phyloP scores from a whole-genome alignment of 2,888 invertebrate genomes.

The Synergus japonicus region DNA sequence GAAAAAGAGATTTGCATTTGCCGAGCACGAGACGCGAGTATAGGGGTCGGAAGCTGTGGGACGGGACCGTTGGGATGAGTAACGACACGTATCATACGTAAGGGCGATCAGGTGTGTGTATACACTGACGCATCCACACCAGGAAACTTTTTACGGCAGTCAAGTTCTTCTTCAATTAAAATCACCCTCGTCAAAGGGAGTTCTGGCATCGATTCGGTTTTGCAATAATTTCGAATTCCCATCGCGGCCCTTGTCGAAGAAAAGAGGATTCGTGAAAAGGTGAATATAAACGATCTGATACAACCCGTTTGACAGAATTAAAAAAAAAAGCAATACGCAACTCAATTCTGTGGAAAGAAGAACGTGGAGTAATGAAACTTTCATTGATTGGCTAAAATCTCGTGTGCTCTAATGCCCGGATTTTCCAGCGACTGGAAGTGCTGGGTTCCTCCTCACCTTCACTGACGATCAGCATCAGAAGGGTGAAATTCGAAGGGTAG shows the following conservation, averaged over 20 bases:
- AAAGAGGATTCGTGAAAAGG: slow-evolving; percentile 12
- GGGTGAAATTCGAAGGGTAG: slow-evolving; percentile 71
- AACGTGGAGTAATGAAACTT: slow-evolving; percentile 72
- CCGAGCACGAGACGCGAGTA: slow-evolving; percentile 59
- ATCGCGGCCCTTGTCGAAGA: slow-evolving; percentile 14
- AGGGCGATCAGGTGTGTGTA: slow-evolving; percentile 61
- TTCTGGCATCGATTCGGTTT: slow-evolving; percentile 44
- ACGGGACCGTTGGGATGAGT: slow-evolving; percentile 61
- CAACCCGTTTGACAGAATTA: background rate
- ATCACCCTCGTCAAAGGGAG: slow-evolving; percentile 50
- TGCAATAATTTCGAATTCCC: slow-evolving; percentile 37
- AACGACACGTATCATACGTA: slow-evolving; percentile 71
- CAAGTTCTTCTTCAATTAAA: slow-evolving; percentile 58
- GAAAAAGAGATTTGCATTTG: slow-evolving; percentile 74
- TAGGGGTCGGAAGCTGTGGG: slow-evolving; percentile 52
- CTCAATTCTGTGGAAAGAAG: slow-evolving; percentile 18
- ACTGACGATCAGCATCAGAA: slow-evolving; percentile 67
- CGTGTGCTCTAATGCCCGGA: slow-evolving; percentile 69
- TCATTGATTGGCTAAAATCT: slow-evolving; percentile 77
- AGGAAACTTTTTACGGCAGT: slow-evolving; percentile 50
- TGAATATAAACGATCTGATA: slow-evolving; percentile 45
- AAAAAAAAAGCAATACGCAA: background rate
- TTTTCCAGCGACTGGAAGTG: slow-evolving; percentile 52
- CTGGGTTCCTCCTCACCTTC: slow-evolving; percentile 53
- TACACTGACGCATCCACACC: slow-evolving; percentile 11